A percentile compares a stretch with the other conserved stretches of the same genome.
These are phyloP conservation scores for Cephonodes hylas DNA, from an alignment of 2,888 invertebrate genomes.

Conservation along the genomic window DNA sequence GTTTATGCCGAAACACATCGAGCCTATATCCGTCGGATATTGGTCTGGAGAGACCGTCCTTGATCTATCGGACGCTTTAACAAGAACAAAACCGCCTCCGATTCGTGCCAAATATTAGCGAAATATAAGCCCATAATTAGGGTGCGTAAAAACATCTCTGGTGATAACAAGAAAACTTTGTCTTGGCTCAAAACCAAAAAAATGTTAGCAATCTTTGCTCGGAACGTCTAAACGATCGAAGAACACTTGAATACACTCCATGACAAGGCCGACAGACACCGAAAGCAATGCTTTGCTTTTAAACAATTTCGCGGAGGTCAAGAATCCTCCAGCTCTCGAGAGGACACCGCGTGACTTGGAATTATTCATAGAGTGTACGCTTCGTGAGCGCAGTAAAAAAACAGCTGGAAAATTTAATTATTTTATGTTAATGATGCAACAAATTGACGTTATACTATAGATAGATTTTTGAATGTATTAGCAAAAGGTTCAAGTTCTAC, in stretches of 20 bases:
- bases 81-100: neutral
- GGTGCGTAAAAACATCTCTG: neutral
- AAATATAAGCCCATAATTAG: neutral
- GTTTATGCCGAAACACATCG: conserved; percentile 23
- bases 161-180: neutral
- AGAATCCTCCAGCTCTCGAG: conserved; percentile 29
- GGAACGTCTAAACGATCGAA: conserved; percentile 28
- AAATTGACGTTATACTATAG: too few species aligned
- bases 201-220: neutral
- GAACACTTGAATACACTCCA: conserved; percentile 52
- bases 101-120: neutral
- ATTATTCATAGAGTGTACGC: neutral
- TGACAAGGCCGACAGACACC: conserved; percentile 45
- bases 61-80: conserved; percentile 4
- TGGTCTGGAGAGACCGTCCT: conserved; percentile 33
- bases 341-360: conserved; percentile 19
- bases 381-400: neutral
- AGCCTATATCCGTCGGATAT: conserved; percentile 52
- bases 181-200: conserved; percentile 11
- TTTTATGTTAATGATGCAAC: too few species aligned
- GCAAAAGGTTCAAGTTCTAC: too few species aligned
- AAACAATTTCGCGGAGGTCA: conserved; percentile 45
- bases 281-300: conserved; percentile 49
- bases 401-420: too few species aligned
- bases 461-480: too few species aligned